Evolutionary conservation across 1,140 invertebrate genomes (phyloP).

Genomic region (Drosophila lowei): DNA sequence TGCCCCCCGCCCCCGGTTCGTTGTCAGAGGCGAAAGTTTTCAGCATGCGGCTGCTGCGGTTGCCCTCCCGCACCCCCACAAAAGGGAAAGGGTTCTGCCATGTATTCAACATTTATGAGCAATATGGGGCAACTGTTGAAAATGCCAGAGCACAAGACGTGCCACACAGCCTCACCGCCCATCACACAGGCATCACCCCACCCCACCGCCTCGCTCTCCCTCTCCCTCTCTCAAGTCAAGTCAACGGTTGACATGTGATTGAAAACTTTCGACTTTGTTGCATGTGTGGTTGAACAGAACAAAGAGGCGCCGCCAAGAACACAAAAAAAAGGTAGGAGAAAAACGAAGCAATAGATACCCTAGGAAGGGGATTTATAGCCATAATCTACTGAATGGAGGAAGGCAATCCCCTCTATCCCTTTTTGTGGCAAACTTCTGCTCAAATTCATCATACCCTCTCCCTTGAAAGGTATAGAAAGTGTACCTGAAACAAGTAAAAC

Average conservation of each 20-base stretch:
- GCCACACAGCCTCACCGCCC: not conserved
- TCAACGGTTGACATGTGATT: slow-evolving; percentile 78
- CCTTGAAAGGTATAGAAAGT: too few relatives aligned
- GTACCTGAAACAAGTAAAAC: slow-evolving; percentile 15
- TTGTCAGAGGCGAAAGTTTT: slow-evolving; percentile 67
- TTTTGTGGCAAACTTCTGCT: too few relatives aligned
- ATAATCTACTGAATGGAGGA: too few relatives aligned
- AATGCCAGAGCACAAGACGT: slow-evolving; percentile 53
- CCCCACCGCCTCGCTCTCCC: slow-evolving; percentile 14
- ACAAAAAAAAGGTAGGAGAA: slow-evolving; percentile 5
- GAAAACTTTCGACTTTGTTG: slow-evolving; percentile 80
- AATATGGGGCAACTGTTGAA: slow-evolving; percentile 74
- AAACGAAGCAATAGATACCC: too few relatives aligned
- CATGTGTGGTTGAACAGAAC: slow-evolving; percentile 61
- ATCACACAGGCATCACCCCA: not conserved
- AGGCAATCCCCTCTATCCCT: too few relatives aligned
- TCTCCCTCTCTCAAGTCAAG: slow-evolving; percentile 61
- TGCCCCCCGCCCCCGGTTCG: slow-evolving; percentile 35
- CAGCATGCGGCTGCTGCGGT: slow-evolving; percentile 67
- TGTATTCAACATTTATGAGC: slow-evolving; percentile 75
- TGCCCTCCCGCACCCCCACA: slow-evolving; percentile 3
- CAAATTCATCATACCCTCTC: too few relatives aligned
- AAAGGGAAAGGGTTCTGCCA: not conserved
- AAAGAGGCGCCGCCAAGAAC: slow-evolving; percentile 28
- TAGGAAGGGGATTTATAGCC: too few relatives aligned